A percentile compares a stretch with the other conserved stretches of the same genome.
phyloP scores from a whole-genome alignment of 2,113 vertebrate species.

The Cyanistes caeruleus region DNA sequence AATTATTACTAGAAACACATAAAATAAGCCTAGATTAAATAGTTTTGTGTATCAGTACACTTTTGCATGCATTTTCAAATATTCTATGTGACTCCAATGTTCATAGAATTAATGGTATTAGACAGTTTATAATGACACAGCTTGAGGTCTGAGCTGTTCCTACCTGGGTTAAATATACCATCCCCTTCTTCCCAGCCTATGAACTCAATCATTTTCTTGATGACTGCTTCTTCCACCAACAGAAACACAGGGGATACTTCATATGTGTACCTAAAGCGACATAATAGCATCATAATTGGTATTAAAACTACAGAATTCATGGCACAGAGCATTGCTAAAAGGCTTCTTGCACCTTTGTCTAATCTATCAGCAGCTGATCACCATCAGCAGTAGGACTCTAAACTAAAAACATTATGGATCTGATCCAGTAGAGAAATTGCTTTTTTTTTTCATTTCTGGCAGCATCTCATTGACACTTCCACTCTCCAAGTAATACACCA shows the following conservation, averaged over 20 bases:
- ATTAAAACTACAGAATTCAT: background rate
- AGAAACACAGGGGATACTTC: constrained; percentile 89
- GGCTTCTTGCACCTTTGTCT: background rate
- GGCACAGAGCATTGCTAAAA: background rate
- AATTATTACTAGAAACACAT: background rate
- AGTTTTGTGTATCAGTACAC: background rate
- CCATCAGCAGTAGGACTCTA: background rate
- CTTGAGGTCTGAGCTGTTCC: background rate
- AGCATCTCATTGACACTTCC: background rate
- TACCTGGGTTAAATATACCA: constrained; percentile 91
- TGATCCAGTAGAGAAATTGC: background rate
- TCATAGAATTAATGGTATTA: background rate
- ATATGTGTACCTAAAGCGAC: constrained; percentile 83
- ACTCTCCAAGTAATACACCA: background rate
- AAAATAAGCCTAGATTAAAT: background rate
- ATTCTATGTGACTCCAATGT: background rate
- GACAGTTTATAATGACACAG: background rate
- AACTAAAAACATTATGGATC: background rate
- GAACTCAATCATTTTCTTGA: constrained; percentile 87
- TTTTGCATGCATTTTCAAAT: background rate
- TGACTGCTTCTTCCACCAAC: constrained; percentile 84
- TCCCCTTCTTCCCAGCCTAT: constrained; percentile 87
- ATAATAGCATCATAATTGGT: constrained; percentile 3
- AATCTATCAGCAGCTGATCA: background rate
- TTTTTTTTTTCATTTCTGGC: background rate